These are phyloP conservation scores for Aphis craccivora DNA, from an alignment of 1,140 invertebrate species.

Conservation along the genomic window DNA sequence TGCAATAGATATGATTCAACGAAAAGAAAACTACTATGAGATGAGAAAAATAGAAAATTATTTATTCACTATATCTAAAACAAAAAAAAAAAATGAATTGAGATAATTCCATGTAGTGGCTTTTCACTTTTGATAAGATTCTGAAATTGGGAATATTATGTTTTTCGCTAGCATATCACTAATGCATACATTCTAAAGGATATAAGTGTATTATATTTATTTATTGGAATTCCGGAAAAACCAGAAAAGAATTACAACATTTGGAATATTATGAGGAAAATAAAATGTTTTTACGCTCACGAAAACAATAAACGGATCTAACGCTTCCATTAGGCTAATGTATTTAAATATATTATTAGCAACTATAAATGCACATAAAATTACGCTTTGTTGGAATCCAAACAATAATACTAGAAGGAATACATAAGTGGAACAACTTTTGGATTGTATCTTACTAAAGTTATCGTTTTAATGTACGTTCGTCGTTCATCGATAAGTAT, in stretches of 20 bases:
- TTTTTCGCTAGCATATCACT: background rate
- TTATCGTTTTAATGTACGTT: background rate
- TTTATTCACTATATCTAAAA: background rate
- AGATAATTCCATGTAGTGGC: background rate
- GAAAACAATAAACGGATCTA: background rate
- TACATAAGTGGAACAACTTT: background rate
- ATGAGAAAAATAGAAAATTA: background rate
- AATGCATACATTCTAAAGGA: background rate
- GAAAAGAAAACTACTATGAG: background rate
- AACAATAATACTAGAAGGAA: background rate
- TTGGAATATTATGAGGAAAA: background rate
- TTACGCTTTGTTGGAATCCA: background rate
- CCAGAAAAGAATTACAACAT: background rate
- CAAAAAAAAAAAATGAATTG: background rate
- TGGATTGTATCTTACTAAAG: background rate
- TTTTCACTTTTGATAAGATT: background rate
- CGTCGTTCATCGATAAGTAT: background rate
- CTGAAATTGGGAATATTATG: background rate
- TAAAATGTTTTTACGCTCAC: background rate
- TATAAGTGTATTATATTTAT: background rate
- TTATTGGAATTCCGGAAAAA: background rate
- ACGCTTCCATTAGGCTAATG: background rate
- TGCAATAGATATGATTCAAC: background rate
- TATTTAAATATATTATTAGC: slow-evolving; percentile 11
- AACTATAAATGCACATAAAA: slow-evolving; percentile 12